phyloP scores from a whole-genome alignment of 1,140 invertebrate genomes.

The Caenorhabditis briggsae region DNA sequence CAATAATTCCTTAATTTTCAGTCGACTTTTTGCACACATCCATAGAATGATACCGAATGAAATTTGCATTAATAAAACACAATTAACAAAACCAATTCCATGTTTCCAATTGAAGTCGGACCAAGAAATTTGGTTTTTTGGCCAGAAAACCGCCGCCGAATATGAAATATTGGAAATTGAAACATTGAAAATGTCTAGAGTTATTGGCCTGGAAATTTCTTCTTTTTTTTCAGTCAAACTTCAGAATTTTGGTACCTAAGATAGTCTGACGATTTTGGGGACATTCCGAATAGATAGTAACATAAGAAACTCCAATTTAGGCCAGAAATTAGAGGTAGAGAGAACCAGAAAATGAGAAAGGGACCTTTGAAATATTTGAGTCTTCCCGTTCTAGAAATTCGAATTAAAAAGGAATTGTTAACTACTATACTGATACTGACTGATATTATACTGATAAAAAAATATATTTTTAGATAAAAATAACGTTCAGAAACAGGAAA shows the following conservation, averaged over 20 bases:
- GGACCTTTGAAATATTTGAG: background rate
- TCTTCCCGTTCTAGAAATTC: background rate
- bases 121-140: too few relatives aligned
- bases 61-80: background rate
- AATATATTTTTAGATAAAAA: too few relatives aligned
- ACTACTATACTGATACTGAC: too few relatives aligned
- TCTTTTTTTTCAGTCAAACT: background rate
- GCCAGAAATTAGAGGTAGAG: background rate
- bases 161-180: too few relatives aligned
- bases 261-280: too few relatives aligned
- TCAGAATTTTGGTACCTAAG: background rate
- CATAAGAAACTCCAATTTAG: background rate
- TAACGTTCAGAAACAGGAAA: too few relatives aligned
- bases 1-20: too few relatives aligned
- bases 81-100: background rate
- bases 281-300: background rate
- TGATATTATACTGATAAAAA: background rate
- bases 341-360: background rate
- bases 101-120: background rate
- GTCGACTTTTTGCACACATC: too few relatives aligned
- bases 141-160: too few relatives aligned
- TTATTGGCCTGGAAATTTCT: background rate
- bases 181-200: too few relatives aligned
- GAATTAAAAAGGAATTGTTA: too few relatives aligned
- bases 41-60: background rate